phyloP scores from a whole-genome alignment of 2,797 vertebrate species.

The Anguilla pacifica region DNA sequence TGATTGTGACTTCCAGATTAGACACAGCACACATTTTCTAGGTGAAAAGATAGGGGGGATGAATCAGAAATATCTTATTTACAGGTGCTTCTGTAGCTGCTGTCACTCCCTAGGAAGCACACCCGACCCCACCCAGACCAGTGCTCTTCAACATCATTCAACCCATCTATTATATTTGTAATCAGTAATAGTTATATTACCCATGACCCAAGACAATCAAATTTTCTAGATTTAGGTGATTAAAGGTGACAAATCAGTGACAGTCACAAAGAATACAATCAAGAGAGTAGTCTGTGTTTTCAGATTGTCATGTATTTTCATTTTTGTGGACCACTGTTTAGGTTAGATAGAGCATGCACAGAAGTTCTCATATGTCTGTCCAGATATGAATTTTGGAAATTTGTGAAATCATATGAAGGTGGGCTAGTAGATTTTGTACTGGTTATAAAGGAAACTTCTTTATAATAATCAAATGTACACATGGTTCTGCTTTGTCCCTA shows the following conservation, averaged over 20 bases:
- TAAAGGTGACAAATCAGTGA: too few species aligned
- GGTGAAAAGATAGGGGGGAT: too few species aligned
- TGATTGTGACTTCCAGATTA: neutral
- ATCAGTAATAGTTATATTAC: too few species aligned
- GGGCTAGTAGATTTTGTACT: neutral
- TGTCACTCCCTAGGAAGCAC: too few species aligned
- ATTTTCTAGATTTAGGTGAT: too few species aligned
- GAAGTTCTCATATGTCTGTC: neutral
- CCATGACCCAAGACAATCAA: too few species aligned
- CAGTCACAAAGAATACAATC: neutral
- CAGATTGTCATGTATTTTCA: neutral
- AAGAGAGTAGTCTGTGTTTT: neutral
- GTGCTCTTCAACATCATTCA: too few species aligned
- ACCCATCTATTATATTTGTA: too few species aligned
- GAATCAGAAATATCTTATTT: too few species aligned
- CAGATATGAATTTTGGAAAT: neutral
- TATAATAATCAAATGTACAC: neutral
- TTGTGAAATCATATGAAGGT: neutral
- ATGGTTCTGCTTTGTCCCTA: neutral
- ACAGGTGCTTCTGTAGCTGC: too few species aligned
- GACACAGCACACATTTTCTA: too few species aligned
- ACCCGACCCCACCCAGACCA: too few species aligned
- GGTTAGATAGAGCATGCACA: neutral
- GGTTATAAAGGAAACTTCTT: neutral
- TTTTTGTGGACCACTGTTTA: neutral